Base-by-base conservation (phyloP, 1,140 invertebrate genomes). In the Mycetomoellerius zeteki region DNA sequence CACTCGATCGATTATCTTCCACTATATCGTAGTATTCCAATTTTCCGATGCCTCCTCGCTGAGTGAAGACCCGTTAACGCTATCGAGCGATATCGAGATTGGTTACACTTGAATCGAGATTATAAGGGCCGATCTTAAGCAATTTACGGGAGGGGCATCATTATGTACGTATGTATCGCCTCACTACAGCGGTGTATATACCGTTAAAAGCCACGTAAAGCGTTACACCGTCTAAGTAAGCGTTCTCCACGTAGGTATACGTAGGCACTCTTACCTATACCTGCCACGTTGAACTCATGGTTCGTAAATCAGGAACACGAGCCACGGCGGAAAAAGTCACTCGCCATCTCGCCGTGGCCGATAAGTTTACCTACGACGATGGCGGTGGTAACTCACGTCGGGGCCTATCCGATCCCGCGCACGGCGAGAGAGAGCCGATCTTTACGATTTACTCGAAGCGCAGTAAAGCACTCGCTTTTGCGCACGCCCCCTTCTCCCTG, bases 401-500 rank as follows among this genome's bases (percentile, higher is more conserved):
- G 54, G 81, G 60, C 76, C 90, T 91, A 86, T 84, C 76, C 88
- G 88, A 91, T 91, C 82, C 76, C 58, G 87, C 85, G 81, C 76
- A 86, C 60, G 64, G 69, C 76, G 81, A 80, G 85, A 87, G 73
- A 56, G 58, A 69, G 72, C 19, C 90, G 88, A 92, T 94, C 93
- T 93, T 94, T 92, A 94, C 92, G 93, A 91, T 93, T 93, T 85
- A 89, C 89, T 91, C 89, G 92, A 92, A 91, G 81, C 43, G 90
- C 91, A 88, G 89, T 93, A 93, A 93, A 92, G 89, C 89, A 92
- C 89, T 91, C 89, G 60, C 60, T 50, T 52, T 72, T 19, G 64
- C 65, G 81, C 33, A 75, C 87, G 75, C 80, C 81, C 43, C 76
- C 56, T 91, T 90, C 33, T 27, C 54, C 7, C 21, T 24, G 12